phyloP scores from a whole-genome alignment of 2,888 invertebrate genomes.

The Brachypalpus laphriformis region DNA sequence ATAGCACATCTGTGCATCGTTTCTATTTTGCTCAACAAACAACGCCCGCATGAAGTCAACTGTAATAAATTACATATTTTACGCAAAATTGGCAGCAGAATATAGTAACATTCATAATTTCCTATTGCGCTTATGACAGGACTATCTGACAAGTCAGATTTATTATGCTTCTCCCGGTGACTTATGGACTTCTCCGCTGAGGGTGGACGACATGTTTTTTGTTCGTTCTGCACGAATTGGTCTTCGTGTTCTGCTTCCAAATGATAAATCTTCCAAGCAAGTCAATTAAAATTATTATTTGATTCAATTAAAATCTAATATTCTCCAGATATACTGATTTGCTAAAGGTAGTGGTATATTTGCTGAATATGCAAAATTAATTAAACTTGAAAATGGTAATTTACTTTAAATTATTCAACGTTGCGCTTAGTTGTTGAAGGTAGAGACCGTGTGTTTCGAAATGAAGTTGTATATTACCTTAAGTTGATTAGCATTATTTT shows the following conservation, averaged over 20 bases:
- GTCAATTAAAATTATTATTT: slow-evolving; percentile 24
- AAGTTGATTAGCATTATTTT: too few species aligned
- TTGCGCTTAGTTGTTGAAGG: neutral
- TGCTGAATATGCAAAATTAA: neutral
- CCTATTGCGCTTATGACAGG: slow-evolving; percentile 32
- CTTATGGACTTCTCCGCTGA: neutral
- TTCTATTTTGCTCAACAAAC: neutral
- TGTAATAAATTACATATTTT: slow-evolving; percentile 27
- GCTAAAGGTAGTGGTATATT: neutral
- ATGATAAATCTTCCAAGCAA: slow-evolving; percentile 12
- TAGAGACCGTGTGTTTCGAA: neutral
- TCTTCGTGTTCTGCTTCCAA: neutral
- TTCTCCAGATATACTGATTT: neutral
- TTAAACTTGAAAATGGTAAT: neutral
- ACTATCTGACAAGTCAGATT: slow-evolving; percentile 45
- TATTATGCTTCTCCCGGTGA: slow-evolving; percentile 9
- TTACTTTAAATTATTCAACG: neutral
- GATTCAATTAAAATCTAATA: slow-evolving; percentile 24
- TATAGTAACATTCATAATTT: slow-evolving; percentile 38
- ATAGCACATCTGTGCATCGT: neutral
- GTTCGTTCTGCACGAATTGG: neutral
- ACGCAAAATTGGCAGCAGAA: neutral
- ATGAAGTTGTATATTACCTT: neutral
- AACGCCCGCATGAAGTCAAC: neutral
- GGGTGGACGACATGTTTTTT: neutral